A percentile compares a stretch with the other conserved stretches of the same genome.
Evolutionary conservation across 2,888 invertebrate species (phyloP).

Genomic region (Melanostoma scalare): DNA sequence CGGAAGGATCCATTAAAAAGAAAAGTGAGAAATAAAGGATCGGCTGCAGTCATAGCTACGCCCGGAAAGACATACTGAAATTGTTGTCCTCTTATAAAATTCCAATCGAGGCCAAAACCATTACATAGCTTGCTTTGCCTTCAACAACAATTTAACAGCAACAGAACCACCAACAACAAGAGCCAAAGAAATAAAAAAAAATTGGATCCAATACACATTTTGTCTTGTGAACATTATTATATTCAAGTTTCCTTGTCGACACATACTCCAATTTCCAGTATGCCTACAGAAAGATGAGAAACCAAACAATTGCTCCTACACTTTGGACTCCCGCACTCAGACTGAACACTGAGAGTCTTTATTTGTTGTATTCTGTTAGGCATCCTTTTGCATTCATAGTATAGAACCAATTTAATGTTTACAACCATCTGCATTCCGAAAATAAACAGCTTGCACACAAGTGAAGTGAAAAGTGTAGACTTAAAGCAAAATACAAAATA

Average conservation of each 20-base stretch:
- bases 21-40: constrained; percentile 47
- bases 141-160: neutral
- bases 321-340: constrained; percentile 8
- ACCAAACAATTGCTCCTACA: constrained; percentile 49
- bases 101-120: constrained; percentile 67
- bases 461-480: constrained; percentile 29
- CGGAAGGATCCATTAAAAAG: constrained; percentile 47
- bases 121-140: constrained; percentile 36
- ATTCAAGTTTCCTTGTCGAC: constrained; percentile 58
- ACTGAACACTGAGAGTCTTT: neutral
- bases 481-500: constrained; percentile 23
- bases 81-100: constrained; percentile 64
- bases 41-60: constrained; percentile 19
- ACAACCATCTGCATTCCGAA: constrained; percentile 60
- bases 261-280: constrained; percentile 31
- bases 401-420: constrained; percentile 63
- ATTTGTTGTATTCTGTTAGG: constrained; percentile 39
- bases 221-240: constrained; percentile 47
- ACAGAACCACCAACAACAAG: neutral
- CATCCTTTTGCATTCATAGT: constrained; percentile 47
- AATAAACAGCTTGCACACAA: constrained; percentile 35
- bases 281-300: constrained; percentile 41
- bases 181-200: constrained; percentile 3
- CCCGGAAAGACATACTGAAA: constrained; percentile 50
- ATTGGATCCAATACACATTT: constrained; percentile 30